phyloP scores from a whole-genome alignment of 2,888 invertebrate genomes.

The Zygogramma bicolorata region DNA sequence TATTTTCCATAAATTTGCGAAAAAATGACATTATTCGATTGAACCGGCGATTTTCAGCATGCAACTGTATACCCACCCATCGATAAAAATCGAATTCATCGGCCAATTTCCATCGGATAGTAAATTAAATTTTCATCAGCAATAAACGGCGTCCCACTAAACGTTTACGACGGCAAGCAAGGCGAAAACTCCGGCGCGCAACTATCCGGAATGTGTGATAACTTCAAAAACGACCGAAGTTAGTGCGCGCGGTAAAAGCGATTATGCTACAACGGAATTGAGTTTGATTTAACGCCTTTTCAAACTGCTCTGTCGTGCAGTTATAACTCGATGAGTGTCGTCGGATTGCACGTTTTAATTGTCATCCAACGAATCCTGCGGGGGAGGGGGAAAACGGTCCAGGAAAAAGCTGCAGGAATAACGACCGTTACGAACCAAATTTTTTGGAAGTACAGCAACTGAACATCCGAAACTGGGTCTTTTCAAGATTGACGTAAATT shows the following conservation, averaged over 20 bases:
- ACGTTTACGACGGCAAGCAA: not conserved
- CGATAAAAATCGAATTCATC: not conserved
- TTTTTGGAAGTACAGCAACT: too few species aligned
- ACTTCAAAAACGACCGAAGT: constrained; percentile 43
- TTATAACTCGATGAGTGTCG: constrained; percentile 40
- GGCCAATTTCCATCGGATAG: not conserved
- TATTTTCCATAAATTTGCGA: not conserved
- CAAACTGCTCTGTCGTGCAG: constrained; percentile 45
- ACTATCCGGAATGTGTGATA: constrained; percentile 43
- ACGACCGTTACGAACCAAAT: too few species aligned
- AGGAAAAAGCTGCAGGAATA: not conserved
- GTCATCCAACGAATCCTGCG: constrained; percentile 43
- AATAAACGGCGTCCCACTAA: constrained; percentile 3
- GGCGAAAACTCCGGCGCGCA: not conserved
- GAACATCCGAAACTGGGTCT: too few species aligned
- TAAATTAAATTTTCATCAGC: not conserved
- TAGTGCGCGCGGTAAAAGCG: constrained; percentile 47
- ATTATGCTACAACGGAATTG: constrained; percentile 44
- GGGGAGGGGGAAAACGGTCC: not conserved
- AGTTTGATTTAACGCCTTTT: constrained; percentile 48
- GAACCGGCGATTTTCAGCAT: not conserved
- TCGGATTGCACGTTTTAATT: constrained; percentile 47
- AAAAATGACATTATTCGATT: not conserved
- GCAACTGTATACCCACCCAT: not conserved
- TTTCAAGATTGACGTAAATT: too few species aligned